Percentiles rank a stretch among this genome's conserved stretches.
Evolutionary conservation across 1,140 invertebrate genomes (phyloP).

Genomic region (Myzus persicae): DNA sequence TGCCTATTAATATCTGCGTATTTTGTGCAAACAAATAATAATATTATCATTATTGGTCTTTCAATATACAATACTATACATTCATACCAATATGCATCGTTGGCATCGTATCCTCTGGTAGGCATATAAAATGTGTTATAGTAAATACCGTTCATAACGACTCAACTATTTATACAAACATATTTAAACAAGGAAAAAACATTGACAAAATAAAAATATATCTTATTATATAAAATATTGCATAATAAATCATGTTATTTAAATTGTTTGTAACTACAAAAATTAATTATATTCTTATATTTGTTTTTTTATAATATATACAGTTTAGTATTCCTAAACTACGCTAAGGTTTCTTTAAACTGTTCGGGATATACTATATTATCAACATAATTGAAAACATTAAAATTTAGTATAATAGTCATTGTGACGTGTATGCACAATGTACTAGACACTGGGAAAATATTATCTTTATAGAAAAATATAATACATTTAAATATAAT

Average conservation of each 20-base stretch:
- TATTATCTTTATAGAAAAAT: not conserved
- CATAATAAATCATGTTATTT: not conserved
- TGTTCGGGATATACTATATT: not conserved
- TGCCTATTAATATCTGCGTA: not conserved
- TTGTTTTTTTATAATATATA: no score
- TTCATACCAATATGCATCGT: not conserved
- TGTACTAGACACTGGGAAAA: no score
- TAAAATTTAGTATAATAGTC: no score
- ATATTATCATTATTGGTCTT: not conserved
- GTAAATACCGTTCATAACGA: no score
- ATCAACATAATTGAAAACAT: not conserved
- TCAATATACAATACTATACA: not conserved
- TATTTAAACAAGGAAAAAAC: not conserved
- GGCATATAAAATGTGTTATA: no score
- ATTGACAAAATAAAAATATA: not conserved
- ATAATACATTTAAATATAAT: not conserved
- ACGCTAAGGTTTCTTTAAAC: not conserved
- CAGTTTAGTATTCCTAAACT: not conserved
- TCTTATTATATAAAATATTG: not conserved
- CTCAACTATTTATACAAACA: no score
- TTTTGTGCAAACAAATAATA: not conserved
- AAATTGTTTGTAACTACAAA: not conserved
- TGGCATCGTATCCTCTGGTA: no score
- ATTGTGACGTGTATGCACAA: no score
- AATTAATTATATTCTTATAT: not conserved